phyloP scores from a whole-genome alignment of 1,140 invertebrate genomes.

The Archivesica marissinica region DNA sequence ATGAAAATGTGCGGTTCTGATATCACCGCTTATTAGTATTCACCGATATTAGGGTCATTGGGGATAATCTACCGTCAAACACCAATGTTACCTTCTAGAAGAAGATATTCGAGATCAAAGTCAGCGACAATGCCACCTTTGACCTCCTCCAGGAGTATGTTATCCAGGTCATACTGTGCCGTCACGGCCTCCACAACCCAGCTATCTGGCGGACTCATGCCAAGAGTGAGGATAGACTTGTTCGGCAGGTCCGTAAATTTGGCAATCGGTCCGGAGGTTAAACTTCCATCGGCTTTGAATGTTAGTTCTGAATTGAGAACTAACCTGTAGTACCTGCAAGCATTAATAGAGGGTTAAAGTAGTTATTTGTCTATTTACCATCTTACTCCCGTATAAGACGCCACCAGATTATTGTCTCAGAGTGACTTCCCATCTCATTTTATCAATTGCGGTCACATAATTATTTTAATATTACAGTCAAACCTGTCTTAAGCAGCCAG shows the following conservation, averaged over 20 bases:
- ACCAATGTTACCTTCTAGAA: slow-evolving; percentile 90
- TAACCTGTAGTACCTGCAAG: slow-evolving; percentile 95
- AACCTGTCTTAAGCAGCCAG: too few relatives aligned
- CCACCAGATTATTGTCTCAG: too few relatives aligned
- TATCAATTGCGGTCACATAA: too few relatives aligned
- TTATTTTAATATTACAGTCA: too few relatives aligned
- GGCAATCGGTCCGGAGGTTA: slow-evolving; percentile 88
- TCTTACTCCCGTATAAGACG: too few relatives aligned
- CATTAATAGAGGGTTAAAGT: too few relatives aligned
- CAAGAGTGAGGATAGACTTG: slow-evolving; percentile 96
- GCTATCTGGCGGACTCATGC: slow-evolving; percentile 98
- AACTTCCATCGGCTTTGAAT: slow-evolving; percentile 74
- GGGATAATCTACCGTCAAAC: background rate
- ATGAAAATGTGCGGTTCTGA: too few relatives aligned
- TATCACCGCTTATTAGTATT: too few relatives aligned
- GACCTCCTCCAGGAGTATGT: slow-evolving; percentile 90
- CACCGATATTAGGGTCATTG: too few relatives aligned
- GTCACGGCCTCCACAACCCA: slow-evolving; percentile 98
- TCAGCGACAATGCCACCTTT: slow-evolving; percentile 87
- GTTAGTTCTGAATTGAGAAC: slow-evolving; percentile 94
- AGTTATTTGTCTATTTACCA: too few relatives aligned
- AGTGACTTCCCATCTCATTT: too few relatives aligned
- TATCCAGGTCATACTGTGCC: slow-evolving; percentile 98
- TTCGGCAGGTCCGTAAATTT: slow-evolving; percentile 94
- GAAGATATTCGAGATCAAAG: slow-evolving; percentile 95